Percentiles rank a stretch among this genome's conserved stretches.
These are phyloP conservation scores for Arctopsyche grandis DNA, from an alignment of 1,140 invertebrate genomes.

Conservation along the genomic window DNA sequence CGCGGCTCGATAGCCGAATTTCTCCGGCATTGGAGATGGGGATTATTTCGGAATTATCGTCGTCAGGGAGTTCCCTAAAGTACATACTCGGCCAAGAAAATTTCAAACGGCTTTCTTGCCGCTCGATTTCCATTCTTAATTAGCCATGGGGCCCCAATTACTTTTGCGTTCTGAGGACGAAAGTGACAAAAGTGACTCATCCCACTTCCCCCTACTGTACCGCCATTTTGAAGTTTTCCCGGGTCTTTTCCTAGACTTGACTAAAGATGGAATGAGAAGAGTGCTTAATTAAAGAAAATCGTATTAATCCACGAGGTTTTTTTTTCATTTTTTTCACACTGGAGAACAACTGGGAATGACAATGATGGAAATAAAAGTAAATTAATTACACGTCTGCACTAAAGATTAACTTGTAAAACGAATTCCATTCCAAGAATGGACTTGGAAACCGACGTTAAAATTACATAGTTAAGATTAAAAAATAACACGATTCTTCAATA, in stretches of 20 bases:
- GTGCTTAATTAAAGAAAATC: slow-evolving; percentile 25
- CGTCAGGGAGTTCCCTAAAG: background rate
- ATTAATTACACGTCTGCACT: background rate
- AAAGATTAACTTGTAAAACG: background rate
- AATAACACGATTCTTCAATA: too few species aligned
- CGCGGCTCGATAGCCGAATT: slow-evolving; percentile 4
- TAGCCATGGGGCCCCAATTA: slow-evolving; percentile 48
- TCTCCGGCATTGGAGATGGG: background rate
- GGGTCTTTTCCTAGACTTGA: background rate
- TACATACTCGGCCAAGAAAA: slow-evolving; percentile 10
- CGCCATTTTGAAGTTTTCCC: slow-evolving; percentile 14
- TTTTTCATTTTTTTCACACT: background rate
- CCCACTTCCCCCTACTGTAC: background rate
- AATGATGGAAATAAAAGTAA: slow-evolving; percentile 18
- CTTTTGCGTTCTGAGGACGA: slow-evolving; percentile 39
- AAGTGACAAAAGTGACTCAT: slow-evolving; percentile 18
- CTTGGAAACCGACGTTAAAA: too few species aligned
- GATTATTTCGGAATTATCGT: slow-evolving; percentile 29
- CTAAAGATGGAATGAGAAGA: background rate
- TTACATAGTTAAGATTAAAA: too few species aligned
- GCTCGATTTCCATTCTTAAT: slow-evolving; percentile 53
- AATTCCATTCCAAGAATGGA: background rate
- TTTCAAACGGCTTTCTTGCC: slow-evolving; percentile 33
- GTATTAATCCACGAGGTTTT: slow-evolving; percentile 19
- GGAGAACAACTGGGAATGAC: background rate